Evolutionary conservation across 2,888 invertebrate genomes (phyloP).

Genomic region (Gymnosoma rotundatum): DNA sequence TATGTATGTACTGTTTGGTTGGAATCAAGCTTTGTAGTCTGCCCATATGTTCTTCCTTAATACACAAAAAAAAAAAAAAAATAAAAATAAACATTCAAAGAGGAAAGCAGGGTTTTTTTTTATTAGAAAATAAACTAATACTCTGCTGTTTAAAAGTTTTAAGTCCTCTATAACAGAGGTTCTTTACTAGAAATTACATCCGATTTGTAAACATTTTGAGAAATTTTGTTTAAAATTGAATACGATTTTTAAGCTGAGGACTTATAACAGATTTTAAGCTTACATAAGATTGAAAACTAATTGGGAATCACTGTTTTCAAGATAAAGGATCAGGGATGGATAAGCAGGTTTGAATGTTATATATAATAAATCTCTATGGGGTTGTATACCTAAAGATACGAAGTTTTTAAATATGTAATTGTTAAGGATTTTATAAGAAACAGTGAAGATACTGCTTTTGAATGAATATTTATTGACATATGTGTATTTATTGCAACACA

Average conservation of each 20-base stretch:
- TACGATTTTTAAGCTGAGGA: neutral
- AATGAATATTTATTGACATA: too few relatives aligned
- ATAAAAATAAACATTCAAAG: conserved; percentile 1
- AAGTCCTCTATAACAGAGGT: neutral
- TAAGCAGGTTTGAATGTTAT: too few relatives aligned
- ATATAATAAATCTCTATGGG: neutral
- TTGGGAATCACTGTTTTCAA: conserved; percentile 21
- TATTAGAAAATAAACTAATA: neutral
- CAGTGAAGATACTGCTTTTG: too few relatives aligned
- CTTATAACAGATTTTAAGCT: neutral
- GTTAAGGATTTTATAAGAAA: too few relatives aligned
- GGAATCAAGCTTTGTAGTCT: neutral
- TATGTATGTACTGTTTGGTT: neutral
- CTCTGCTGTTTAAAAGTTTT: conserved; percentile 10
- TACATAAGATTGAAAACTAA: neutral
- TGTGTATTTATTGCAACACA: too few relatives aligned
- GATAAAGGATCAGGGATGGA: too few relatives aligned
- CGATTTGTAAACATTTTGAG: neutral
- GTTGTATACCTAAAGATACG: too few relatives aligned
- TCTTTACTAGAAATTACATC: neutral
- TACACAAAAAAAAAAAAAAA: conserved; percentile 34
- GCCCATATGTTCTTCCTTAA: neutral
- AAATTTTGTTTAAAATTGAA: neutral
- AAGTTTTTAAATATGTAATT: too few relatives aligned
- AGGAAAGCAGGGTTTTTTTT: conserved; percentile 37